Evolutionary conservation across 2,888 invertebrate genomes (phyloP), one percentile per base, ranked within the genome.

Genomic region (Drosophila kambysellisi): DNA sequence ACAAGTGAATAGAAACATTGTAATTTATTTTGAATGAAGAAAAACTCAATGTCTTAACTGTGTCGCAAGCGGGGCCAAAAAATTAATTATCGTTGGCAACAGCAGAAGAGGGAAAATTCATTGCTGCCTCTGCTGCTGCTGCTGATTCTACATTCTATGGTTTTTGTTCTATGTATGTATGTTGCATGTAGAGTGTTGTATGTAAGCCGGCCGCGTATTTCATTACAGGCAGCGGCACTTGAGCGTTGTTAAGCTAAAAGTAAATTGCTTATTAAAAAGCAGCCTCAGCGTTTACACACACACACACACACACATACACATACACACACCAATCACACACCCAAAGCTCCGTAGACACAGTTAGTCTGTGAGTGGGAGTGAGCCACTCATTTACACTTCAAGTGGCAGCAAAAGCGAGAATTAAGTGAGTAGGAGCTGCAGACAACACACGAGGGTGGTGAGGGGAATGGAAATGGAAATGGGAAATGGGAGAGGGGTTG

Each of bases 231-330:
- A 70, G 79, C 73, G 65, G 75, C 75, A 79, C 79, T 74, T 78
- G 71, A 80, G 78, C 79, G 76, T 79, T 83, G 82, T 85, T 83
- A 84, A 81, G 85, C 85, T 85, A 87, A 83, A 83, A 85, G 82
- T 83, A 87, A 86, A 84, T 84, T 84, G 87, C 84, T 84, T 84
- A 84, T 84, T 84, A 84, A 84, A 84, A 84, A 84, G 87, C 83
- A 83, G 79, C 69, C 70, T 56, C 70, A 66, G 67, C 74, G 29
- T 62, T 71, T 65, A 62, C 58, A 76, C 66, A 60, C 65, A 57
- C 54, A 73, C 51, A 64, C 39, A 20, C 56, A 60, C 17, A 61
- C 6, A 7, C 7, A 25, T 25, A 25, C 29, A 60, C 17, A 61
- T 3, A 7, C 7, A 25, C 1, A 25, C 29, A 46, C 29, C 33